These are phyloP conservation scores for Dendrocincla fuliginosa DNA, from an alignment of 2,797 vertebrate genomes.

Conservation along the genomic window DNA sequence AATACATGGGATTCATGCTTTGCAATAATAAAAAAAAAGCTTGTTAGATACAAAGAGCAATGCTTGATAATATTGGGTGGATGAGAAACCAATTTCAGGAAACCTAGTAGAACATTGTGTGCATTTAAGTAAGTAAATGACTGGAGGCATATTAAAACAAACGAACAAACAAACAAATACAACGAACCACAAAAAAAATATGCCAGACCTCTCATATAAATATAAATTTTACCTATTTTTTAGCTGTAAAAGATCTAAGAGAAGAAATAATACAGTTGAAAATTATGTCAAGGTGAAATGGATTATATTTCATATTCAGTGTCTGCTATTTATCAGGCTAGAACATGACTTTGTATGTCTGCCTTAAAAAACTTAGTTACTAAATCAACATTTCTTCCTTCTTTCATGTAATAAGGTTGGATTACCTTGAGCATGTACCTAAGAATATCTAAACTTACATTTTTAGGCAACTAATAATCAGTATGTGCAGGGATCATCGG, in stretches of 20 bases:
- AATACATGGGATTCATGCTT: background rate
- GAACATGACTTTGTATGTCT: background rate
- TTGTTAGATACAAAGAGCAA: background rate
- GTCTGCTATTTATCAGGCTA: background rate
- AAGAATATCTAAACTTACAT: background rate
- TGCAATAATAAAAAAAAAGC: background rate
- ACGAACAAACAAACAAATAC: background rate
- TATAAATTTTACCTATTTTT: background rate
- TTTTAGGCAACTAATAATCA: background rate
- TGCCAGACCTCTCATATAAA: background rate
- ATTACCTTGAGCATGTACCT: background rate
- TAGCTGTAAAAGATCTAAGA: background rate
- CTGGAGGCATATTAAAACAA: background rate
- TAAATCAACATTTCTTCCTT: background rate
- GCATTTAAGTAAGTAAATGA: background rate
- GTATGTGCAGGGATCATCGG: background rate
- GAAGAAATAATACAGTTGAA: background rate
- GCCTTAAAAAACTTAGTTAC: background rate
- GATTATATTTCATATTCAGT: background rate
- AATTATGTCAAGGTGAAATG: background rate
- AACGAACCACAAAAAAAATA: background rate
- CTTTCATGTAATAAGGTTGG: background rate
- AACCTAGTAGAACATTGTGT: background rate
- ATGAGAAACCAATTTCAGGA: constrained; percentile 10
- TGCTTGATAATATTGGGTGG: background rate